A percentile compares a stretch with the other conserved stretches of the same genome.
These are phyloP conservation scores for Columba guinea DNA, from an alignment of 2,797 vertebrate genomes.

Conservation along the genomic window DNA sequence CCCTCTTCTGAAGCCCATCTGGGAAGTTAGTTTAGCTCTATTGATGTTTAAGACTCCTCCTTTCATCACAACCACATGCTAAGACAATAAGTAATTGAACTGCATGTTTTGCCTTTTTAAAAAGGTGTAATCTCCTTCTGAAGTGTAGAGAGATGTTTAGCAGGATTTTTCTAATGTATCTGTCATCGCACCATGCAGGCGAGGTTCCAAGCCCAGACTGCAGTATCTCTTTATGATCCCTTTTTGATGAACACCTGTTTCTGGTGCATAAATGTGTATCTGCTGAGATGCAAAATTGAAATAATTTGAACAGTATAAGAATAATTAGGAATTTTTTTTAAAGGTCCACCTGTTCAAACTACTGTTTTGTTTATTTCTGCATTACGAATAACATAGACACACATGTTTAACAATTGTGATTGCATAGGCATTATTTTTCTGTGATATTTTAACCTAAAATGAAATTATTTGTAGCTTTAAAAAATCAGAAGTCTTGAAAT, in stretches of 20 bases:
- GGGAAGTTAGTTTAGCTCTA: slow-evolving; percentile 82
- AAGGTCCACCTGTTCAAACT: slow-evolving; percentile 90
- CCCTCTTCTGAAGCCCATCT: slow-evolving; percentile 78
- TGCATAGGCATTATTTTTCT: not conserved
- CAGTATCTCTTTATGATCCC: slow-evolving; percentile 73
- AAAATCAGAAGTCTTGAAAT: not conserved
- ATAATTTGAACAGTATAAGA: slow-evolving; percentile 87
- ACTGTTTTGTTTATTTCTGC: slow-evolving; percentile 66
- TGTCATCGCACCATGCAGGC: slow-evolving; percentile 76
- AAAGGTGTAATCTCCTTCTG: slow-evolving; percentile 85
- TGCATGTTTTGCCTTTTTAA: slow-evolving; percentile 80
- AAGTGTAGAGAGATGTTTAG: slow-evolving; percentile 79
- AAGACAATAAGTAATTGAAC: slow-evolving; percentile 85
- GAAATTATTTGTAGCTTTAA: not conserved
- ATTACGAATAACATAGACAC: slow-evolving; percentile 2
- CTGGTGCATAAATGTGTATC: slow-evolving; percentile 83
- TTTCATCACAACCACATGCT: slow-evolving; percentile 80
- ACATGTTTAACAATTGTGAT: slow-evolving; percentile 1
- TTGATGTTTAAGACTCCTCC: slow-evolving; percentile 79
- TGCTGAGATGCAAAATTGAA: slow-evolving; percentile 82
- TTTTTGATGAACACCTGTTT: slow-evolving; percentile 92
- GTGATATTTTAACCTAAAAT: slow-evolving; percentile 13
- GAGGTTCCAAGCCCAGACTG: slow-evolving; percentile 74
- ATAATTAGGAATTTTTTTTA: slow-evolving; percentile 90
- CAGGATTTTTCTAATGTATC: slow-evolving; percentile 83